Percentiles rank a stretch among this genome's conserved stretches.
Conservation (phyloP, 1,140 invertebrate species). For the Pseudomyrmex cubaensis region DNA sequence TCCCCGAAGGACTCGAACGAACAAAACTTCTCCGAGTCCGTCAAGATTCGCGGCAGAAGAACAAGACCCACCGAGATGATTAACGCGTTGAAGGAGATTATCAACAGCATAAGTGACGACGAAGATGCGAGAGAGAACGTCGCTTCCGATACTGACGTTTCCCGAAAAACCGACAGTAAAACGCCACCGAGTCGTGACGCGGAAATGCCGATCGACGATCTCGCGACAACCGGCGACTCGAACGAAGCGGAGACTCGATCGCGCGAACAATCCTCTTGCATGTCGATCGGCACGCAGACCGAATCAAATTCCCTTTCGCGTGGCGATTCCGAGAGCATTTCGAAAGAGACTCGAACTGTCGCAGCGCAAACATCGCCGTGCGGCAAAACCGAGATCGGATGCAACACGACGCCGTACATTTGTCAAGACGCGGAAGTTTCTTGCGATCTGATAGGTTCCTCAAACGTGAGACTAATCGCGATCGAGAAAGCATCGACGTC, state of each 20-base stretch:
- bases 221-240: neutral
- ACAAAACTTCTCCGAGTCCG: neutral
- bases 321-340: neutral
- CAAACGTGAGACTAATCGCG: neutral
- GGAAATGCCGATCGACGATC: too few relatives aligned
- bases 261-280: neutral
- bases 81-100: neutral
- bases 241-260: neutral
- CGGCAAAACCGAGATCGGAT: slow-evolving; percentile 10
- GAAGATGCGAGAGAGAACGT: neutral
- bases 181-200: too few relatives aligned
- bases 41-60: neutral
- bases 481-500: neutral
- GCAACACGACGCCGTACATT: neutral
- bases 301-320: neutral
- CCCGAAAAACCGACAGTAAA: neutral
- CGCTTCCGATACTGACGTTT: neutral
- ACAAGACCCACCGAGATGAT: neutral
- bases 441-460: neutral
- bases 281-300: slow-evolving; percentile 2
- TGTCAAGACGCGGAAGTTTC: neutral
- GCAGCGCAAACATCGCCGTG: neutral
- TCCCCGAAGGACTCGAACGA: neutral
- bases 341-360: neutral
- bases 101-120: neutral